Conservation (phyloP, 1,140 invertebrate species). For the roundworm (Caenorhabditis elegans) region DNA sequence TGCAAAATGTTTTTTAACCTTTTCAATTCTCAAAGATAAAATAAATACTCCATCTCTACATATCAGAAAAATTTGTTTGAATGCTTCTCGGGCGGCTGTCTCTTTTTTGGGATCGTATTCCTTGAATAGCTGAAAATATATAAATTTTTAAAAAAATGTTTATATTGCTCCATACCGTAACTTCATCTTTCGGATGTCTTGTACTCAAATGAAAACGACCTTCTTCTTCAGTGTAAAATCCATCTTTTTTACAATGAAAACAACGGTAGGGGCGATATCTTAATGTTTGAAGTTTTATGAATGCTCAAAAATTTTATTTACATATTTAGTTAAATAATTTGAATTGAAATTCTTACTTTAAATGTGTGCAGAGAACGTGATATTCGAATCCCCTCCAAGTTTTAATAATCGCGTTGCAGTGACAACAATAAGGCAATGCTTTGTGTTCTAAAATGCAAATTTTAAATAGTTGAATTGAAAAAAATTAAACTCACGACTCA, state of each 20-base stretch:
- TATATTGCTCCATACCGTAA: too few species aligned
- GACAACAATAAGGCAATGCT: neutral
- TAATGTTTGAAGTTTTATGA: neutral
- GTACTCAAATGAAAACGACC: slow-evolving; percentile 3
- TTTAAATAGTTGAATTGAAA: neutral
- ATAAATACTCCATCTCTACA: neutral
- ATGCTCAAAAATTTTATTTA: too few species aligned
- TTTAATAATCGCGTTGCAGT: neutral
- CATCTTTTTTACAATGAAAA: neutral
- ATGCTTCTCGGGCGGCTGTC: neutral
- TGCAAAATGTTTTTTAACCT: neutral
- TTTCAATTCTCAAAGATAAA: neutral
- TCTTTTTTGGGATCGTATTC: neutral
- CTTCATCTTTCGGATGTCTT: neutral
- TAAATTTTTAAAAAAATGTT: too few species aligned
- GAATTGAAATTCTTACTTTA: too few species aligned
- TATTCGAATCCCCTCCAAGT: slow-evolving; percentile 16
- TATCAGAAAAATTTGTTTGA: neutral
- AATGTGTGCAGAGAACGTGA: neutral
- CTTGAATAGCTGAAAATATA: neutral
- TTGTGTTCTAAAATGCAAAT: neutral
- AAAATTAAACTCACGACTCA: neutral
- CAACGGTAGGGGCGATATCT: slow-evolving; percentile 2
- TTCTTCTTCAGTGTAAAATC: slow-evolving; percentile 8
- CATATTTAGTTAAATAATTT: too few species aligned